Base-by-base conservation (phyloP, 2,113 vertebrate genomes). In the Canis aureus region DNA sequence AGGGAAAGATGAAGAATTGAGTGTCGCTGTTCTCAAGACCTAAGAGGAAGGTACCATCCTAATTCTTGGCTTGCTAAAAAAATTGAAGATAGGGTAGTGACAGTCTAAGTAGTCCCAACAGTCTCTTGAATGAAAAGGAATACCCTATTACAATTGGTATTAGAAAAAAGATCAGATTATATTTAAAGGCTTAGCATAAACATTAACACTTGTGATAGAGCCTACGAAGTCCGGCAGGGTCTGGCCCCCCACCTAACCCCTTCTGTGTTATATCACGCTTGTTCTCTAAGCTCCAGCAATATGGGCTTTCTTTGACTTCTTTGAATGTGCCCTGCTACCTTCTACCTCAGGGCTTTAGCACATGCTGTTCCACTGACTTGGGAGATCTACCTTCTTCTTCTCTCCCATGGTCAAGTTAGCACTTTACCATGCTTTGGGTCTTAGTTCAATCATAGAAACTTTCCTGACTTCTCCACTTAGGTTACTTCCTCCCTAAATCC, bases 191-290 rank as follows among this genome's bases (percentile, higher is more conserved):
- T 82, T 43, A 43, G 20, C 55, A 17, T 69, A 57, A 59, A 51
- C 15, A 78, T 38, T 11, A 64, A 17, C 32, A 67, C n/a, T 29
- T 82, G 59, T 78, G 64, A 71, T 5, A 64, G 57, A 88, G 12
- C 3, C 29, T 25, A 38, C 38, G 1, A 49, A 7, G 19, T 57
- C 25, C 8, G 60, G 15, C 5, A 66, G 32, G 38, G 5, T 66
- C 35, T 91, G 22, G 0, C 2, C 6, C 35, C 35, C 20, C 35
- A 78, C 12, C 5, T 25, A 0, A 19, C 9, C 6, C 38, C 19
- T 51, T 29, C 10, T 89, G 23, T 15, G 10, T 25, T 67, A 69
- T 3, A 2, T 51, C 35, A 12, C 81, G 15, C 15, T 51, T 66
- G 25, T 0, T 93, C 5, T 69, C 76, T 43, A 55, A 55, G 16